Conservation (phyloP, 2,113 vertebrate genomes). For the Proteles cristata region DNA sequence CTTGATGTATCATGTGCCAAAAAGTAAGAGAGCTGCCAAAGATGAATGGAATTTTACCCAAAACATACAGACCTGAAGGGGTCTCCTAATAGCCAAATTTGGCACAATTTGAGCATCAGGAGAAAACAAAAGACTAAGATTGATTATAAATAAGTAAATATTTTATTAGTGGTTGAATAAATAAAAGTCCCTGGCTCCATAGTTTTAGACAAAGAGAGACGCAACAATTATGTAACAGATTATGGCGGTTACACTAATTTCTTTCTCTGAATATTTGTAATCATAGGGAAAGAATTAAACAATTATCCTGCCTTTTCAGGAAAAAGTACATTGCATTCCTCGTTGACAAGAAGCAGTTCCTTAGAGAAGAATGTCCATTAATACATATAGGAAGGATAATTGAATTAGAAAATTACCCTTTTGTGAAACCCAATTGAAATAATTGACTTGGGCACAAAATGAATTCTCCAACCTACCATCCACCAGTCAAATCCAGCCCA, state of each 20-base stretch:
- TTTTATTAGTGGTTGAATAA: background rate
- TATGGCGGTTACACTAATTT: background rate
- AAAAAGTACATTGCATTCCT: constrained; percentile 10
- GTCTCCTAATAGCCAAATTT: background rate
- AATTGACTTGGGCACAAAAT: background rate
- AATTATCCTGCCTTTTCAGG: background rate
- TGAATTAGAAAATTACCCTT: background rate
- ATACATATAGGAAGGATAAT: background rate
- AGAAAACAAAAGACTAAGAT: background rate
- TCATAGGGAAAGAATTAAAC: background rate
- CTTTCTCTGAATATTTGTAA: background rate
- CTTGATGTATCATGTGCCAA: background rate
- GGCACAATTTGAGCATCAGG: background rate
- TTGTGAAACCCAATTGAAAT: background rate
- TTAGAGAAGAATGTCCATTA: background rate
- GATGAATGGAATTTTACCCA: too few relatives aligned
- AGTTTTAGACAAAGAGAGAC: background rate
- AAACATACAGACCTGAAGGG: background rate
- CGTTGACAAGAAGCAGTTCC: background rate
- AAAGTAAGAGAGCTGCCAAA: background rate
- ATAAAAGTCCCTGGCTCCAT: background rate
- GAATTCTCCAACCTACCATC: background rate
- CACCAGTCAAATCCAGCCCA: background rate
- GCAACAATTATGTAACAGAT: background rate
- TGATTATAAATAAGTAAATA: background rate